Base-by-base conservation (phyloP, 1,140 invertebrate species). In the Drosophila bocqueti region DNA sequence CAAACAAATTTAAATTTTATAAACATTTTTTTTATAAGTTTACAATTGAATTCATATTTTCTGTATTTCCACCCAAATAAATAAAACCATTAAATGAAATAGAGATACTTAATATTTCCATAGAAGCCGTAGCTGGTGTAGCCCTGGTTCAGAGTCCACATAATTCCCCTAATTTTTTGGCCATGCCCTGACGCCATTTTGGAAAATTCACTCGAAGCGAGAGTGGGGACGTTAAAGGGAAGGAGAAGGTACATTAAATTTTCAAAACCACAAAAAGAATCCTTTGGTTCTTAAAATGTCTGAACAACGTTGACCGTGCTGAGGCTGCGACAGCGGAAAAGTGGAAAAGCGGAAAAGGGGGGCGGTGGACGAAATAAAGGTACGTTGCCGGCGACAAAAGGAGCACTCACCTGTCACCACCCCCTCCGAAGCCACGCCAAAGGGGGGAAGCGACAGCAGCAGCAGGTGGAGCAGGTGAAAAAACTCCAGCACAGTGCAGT, bases 281-380 rank as follows among this genome's bases (percentile, higher is more conserved):
- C 83, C 86, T 86, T 86, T 71, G 86, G 62, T 74, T 90, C 85
- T 82, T 91, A 86, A 90, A 90, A 90, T 90, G 86, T 90, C 86
- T 81, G 66, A 78, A 91, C 84, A 89, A 89, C 36, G 50, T n/a
- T 64, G 68, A 57, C 60, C 40, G 31, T 60, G 78, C 7, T 21
- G 42, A 58, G 43, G 71, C 24, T 45, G 45, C 11, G 55, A 45
- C 40, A 5, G 2, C 24, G 45, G 54, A 65, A 18, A 16, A 18
- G 42, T 29, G 45, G 58, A 67, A 29, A 16, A 9, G 24, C 24
- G 4, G 15, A 26, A 26, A 9, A n/a, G 38, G 10, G 49, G 8
- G 26, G 21, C 59, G 13, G 13, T n/a, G 18, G 16, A 43, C 26
- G 58, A n/a, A 36, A 34, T 36, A 60, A 58, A 29, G 49, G 24